Evolutionary conservation across 2,888 invertebrate genomes (phyloP).

Genomic region (Lathronympha strigana): DNA sequence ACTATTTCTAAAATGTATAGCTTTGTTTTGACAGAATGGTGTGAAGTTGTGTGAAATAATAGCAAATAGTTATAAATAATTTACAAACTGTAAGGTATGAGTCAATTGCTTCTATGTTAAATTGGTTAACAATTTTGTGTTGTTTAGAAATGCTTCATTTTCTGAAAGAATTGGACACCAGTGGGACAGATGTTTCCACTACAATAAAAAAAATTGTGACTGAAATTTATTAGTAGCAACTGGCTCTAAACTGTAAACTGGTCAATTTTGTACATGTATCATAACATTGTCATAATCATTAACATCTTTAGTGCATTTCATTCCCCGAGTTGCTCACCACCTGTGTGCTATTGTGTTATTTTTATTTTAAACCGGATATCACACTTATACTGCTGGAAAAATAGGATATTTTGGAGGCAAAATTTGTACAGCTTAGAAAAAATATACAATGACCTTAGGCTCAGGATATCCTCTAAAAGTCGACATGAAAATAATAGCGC

Average conservation of each 20-base stretch:
- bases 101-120: no score
- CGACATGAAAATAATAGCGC: no score
- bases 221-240: neutral
- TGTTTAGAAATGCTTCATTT: neutral
- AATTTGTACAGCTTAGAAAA: no score
- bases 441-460: no score
- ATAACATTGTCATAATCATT: conserved; percentile 38
- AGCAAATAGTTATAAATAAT: neutral
- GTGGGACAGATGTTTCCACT: no score
- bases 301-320: conserved; percentile 34
- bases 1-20: no score
- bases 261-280: conserved; percentile 42
- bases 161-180: no score
- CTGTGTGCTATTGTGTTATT: conserved; percentile 43
- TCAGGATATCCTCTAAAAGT: no score
- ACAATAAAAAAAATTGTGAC: no score
- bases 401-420: no score
- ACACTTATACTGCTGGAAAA: conserved; percentile 28
- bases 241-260: conserved; percentile 30
- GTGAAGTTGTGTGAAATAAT: conserved; percentile 44
- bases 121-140: neutral
- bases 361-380: conserved; percentile 10
- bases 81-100: neutral
- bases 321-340: conserved; percentile 28
- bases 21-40: conserved; percentile 48